Conservation (phyloP, 2,888 invertebrate genomes). For the Agrilus mali region DNA sequence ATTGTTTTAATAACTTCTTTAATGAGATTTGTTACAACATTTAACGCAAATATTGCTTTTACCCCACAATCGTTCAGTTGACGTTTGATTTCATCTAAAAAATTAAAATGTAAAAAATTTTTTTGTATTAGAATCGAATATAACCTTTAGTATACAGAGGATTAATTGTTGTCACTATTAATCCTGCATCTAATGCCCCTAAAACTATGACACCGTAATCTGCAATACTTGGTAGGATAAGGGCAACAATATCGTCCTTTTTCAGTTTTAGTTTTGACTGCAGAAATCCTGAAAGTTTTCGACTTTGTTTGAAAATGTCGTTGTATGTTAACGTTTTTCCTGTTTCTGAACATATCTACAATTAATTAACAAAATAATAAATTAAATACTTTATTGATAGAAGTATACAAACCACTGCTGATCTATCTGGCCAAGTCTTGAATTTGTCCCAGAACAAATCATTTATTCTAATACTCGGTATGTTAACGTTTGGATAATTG, state of each 20-base stretch:
- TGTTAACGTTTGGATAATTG: slow-evolving; percentile 26
- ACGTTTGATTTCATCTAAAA: too few species aligned
- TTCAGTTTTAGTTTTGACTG: slow-evolving; percentile 46
- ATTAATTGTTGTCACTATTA: slow-evolving; percentile 56
- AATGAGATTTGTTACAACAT: too few species aligned
- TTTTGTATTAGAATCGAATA: not conserved
- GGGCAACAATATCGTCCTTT: slow-evolving; percentile 44
- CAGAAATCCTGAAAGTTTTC: slow-evolving; percentile 39
- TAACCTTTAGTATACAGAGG: slow-evolving; percentile 47
- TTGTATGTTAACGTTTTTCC: slow-evolving; percentile 58
- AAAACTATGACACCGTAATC: slow-evolving; percentile 53
- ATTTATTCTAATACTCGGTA: slow-evolving; percentile 42
- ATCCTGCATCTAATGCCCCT: slow-evolving; percentile 57
- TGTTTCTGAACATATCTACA: slow-evolving; percentile 57
- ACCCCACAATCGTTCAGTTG: too few species aligned
- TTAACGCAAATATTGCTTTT: too few species aligned
- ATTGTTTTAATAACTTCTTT: slow-evolving; percentile 14
- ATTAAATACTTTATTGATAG: too few species aligned
- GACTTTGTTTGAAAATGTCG: slow-evolving; percentile 47
- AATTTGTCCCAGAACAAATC: slow-evolving; percentile 51
- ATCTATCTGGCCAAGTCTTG: slow-evolving; percentile 50
- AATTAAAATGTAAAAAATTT: too few species aligned
- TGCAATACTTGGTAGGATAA: slow-evolving; percentile 63
- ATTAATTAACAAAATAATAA: too few species aligned
- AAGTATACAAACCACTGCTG: slow-evolving; percentile 44